Percentiles rank a stretch among this genome's conserved stretches.
Evolutionary conservation across 1,140 invertebrate species (phyloP).

Genomic region (Lordiphosa collinella): DNA sequence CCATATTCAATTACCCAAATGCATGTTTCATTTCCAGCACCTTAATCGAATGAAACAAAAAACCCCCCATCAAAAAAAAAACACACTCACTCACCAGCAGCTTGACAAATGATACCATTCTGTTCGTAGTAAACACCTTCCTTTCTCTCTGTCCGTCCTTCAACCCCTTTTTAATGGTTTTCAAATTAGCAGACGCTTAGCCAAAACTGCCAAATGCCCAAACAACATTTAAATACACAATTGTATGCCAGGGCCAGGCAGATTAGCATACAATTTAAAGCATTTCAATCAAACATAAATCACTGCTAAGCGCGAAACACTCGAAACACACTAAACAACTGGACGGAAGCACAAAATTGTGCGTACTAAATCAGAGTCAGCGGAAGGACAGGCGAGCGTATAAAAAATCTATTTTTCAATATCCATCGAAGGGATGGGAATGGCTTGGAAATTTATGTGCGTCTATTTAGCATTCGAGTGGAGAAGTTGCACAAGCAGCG

Average conservation of each 20-base stretch:
- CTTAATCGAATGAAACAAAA: no score
- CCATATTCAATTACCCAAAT: neutral
- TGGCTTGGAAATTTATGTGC: conserved; percentile 63
- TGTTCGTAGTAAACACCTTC: neutral
- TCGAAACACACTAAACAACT: conserved; percentile 4
- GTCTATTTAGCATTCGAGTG: conserved; percentile 66
- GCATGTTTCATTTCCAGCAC: no score
- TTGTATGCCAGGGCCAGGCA: conserved; percentile 37
- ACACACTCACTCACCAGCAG: conserved; percentile 3
- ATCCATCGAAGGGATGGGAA: conserved; percentile 32
- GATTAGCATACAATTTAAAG: conserved; percentile 73
- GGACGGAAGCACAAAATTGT: conserved; percentile 50
- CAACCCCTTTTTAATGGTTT: conserved; percentile 35
- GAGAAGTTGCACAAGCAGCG: conserved; percentile 31
- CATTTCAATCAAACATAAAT: conserved; percentile 72
- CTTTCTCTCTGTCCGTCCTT: neutral
- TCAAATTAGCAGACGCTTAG: conserved; percentile 49
- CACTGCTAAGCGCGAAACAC: conserved; percentile 37
- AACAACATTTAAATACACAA: conserved; percentile 44
- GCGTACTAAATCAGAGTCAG: conserved; percentile 48
- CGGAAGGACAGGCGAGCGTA: conserved; percentile 37
- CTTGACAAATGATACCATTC: conserved; percentile 23
- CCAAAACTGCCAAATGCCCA: conserved; percentile 32
- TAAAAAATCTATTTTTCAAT: conserved; percentile 71
- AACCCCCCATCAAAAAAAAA: no score